Evolutionary conservation across 1,140 invertebrate species (phyloP), one percentile per base, ranked within the genome.

Genomic region (Lamellibrachia luymesi): DNA sequence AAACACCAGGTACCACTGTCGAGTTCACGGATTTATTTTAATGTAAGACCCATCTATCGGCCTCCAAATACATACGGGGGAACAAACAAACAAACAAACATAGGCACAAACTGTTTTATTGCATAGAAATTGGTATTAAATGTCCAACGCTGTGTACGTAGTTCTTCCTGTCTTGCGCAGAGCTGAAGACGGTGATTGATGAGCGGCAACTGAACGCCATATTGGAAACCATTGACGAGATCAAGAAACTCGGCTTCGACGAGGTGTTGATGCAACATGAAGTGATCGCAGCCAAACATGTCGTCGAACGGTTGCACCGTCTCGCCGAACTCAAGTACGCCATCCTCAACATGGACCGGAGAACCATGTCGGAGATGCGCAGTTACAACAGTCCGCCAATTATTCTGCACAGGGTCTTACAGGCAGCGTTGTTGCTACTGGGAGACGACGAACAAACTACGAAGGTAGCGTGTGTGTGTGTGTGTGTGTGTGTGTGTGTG

Each of bases 291-390:
- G 64, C 64, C 2, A 80, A 80, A 10, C 1, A 80, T 80, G 64
- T 80, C 17, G 64, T 4, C 17, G 13, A 10, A 2, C 64, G 4
- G 64, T 22, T 80, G 64, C 64, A 22, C 13, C 64, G 17, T 80
- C 64, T 80, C 8, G 64, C 64, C 8, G 13, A 91, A n/a, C 91
- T 91, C 7, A 91, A 91, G 25, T 91, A 91, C 51, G 38, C 17
- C 49, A 92, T 92, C n/a, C 92, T 94, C 22, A 93, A 93, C 2
- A 92, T 95, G 93, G 94, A 95, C 89, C 94, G 95, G 92, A 94
- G 93, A 22, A 95, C 95, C 6, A 95, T 95, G 38, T 94, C 94
- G 4, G 95, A 96, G 93, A 95, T 96, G 50, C 94, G 93, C 27
- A 94, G 94, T 10, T 96, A 95, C 93, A 64, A 93, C 27, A 93